Evolutionary conservation across 2,888 invertebrate species (phyloP), one percentile per base, ranked within the genome.

Genomic region (Diarsia dahlii): DNA sequence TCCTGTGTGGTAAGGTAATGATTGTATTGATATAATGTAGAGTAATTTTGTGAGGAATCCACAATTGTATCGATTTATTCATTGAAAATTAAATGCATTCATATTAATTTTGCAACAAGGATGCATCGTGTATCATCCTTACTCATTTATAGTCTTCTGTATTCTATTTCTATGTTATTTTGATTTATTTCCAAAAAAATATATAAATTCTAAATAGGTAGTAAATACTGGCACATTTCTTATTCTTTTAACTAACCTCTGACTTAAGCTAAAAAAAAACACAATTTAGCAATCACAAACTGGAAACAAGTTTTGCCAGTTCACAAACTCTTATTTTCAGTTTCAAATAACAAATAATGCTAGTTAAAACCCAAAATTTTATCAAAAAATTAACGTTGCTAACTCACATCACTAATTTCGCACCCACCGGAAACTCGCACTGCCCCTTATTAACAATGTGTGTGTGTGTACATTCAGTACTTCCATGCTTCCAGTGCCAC

Each of bases 391-490:
- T 34, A 62, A 39, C n/a, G 8, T 52, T 13, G 52, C 20, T 60
- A 70, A 62, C 28, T 65, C 64, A 72, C 78, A 70, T 78, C 76
- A 79, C 87, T 84, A 84, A 68, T 54, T 34, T 52, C 20, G 46
- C 84, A 85, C 80, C 76, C 82, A 84, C 90, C 91, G 93, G 92
- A 90, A 86, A 86, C 83, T n/a, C n/a, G n/a, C n/a, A n/a, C 88
- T 89, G 81, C 88, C 87, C 90, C 90, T 90, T 92, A 92, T 93
- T 93, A 93, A 93, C 92, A 93, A 92, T 93, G 93, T 91, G 92
- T 91, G 88, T n/a, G n/a, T n/a, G 81, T 90, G 90, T 91, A 92
- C 91, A 90, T 91, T 92, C 91, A 90, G 91, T 87, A 88, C n/a
- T n/a, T n/a, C n/a, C n/a, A n/a, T n/a, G n/a, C 85, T 92, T 93